phyloP scores from a whole-genome alignment of 2,888 invertebrate species.

The Blastobasis adustella region DNA sequence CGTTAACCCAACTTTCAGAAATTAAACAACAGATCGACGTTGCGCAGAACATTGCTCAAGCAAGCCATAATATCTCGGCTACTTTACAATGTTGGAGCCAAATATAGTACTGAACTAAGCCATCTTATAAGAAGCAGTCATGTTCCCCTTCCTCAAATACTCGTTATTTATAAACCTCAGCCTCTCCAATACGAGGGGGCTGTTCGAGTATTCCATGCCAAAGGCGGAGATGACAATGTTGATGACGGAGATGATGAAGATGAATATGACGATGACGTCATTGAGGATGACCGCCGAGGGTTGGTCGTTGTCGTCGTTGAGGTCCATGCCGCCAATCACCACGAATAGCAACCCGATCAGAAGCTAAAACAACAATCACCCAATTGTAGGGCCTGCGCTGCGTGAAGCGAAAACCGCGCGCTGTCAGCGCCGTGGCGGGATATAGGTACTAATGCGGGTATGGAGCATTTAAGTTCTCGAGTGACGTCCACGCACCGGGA shows the following conservation, averaged over 20 bases:
- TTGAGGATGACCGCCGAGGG: constrained; percentile 85
- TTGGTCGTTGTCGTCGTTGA: constrained; percentile 84
- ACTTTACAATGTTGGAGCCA: too few relatives aligned
- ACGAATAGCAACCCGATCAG: constrained; percentile 88
- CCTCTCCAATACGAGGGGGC: constrained; percentile 72
- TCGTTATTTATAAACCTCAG: constrained; percentile 51
- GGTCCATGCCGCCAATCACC: constrained; percentile 86
- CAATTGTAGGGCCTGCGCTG: too few relatives aligned
- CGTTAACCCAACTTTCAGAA: too few relatives aligned
- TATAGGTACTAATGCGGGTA: too few relatives aligned
- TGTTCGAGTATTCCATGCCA: constrained; percentile 85
- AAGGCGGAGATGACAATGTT: constrained; percentile 91
- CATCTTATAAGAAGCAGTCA: constrained; percentile 16
- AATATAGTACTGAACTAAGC: too few relatives aligned
- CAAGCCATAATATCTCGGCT: too few relatives aligned
- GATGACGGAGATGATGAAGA: constrained; percentile 86
- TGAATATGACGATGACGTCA: constrained; percentile 85
- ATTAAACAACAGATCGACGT: too few relatives aligned
- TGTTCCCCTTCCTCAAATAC: constrained; percentile 47
- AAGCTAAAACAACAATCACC: constrained; percentile 77
- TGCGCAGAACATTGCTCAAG: too few relatives aligned
- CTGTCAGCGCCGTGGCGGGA: too few relatives aligned
- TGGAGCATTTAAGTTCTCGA: too few relatives aligned
- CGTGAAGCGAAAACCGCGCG: too few relatives aligned
- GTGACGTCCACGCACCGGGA: too few relatives aligned